Base-by-base conservation (phyloP, 1,140 invertebrate species). In the Eulimnadia texana region DNA sequence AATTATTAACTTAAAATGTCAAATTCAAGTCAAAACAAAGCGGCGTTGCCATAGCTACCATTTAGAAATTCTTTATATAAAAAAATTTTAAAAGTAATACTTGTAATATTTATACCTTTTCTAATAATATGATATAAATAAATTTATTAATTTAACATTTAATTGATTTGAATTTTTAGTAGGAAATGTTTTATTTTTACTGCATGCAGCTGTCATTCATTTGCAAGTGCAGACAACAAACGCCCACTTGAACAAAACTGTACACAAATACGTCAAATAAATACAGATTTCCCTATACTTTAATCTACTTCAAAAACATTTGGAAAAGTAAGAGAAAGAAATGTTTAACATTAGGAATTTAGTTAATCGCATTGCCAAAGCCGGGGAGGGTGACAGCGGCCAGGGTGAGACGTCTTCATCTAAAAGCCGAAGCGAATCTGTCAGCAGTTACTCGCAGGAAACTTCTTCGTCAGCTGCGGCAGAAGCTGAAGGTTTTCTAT, bases 401-500 rank as follows among this genome's bases (percentile, higher is more conserved):
- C n/a, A 13, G 13, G 20, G 27, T 16, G 58, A 60, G 25, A 50
- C 24, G 1, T 49, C 22, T 10, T 49, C 49, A 19, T 24, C 13
- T 50, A 27, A 24, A 11, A 52, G 58, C 24, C 47, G 49, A 6
- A 27, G 19, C 19, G 13, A 27, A 1, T 50, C 47, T n/a, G 20
- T 49, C 1, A 47, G n/a, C 10, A 60, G 47, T 27, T 23, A 13
- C 53, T 33, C 19, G 3, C 29, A 61, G 13, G 24, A 50, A 29
- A 51, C 19, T 22, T 50, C 49, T 9, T 28, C 49, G 33, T 50
- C 58, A 3, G 27, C 42, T 42, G 33, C 54, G 29, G 29, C 54
- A 27, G 51, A 62, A 57, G 57, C 66, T 20, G 66, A 76, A 71
- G 74, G 74, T 24, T 76, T 76, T 66, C 60, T 76, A 19, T 76